Evolutionary conservation across 2,888 invertebrate genomes (phyloP).

Genomic region (Gasteruption jaculator): DNA sequence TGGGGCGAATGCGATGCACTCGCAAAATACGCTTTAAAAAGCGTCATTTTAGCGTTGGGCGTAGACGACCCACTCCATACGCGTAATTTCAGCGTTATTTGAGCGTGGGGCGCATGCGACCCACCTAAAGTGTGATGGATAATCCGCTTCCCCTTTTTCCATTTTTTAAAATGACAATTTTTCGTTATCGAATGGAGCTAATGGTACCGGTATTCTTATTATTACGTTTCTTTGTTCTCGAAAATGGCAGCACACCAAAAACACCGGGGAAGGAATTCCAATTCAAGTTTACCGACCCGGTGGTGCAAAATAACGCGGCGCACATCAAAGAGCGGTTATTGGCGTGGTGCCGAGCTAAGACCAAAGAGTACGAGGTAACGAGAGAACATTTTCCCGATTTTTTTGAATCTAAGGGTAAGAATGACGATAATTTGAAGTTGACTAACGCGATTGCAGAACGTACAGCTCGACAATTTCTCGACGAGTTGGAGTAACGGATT

Average conservation of each 20-base stretch:
- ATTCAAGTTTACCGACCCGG: conserved; percentile 89
- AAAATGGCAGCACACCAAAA: conserved; percentile 64
- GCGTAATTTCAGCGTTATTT: neutral
- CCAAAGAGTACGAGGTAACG: conserved; percentile 92
- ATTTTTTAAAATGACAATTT: conserved; percentile 9
- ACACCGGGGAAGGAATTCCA: conserved; percentile 68
- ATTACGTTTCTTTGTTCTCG: no score
- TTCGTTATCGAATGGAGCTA: no score
- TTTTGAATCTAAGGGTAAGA: neutral
- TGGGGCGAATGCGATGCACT: no score
- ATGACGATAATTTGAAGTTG: neutral
- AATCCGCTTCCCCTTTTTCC: no score
- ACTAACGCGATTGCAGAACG: conserved; percentile 64
- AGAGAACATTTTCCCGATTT: conserved; percentile 1
- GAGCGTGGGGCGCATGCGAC: neutral
- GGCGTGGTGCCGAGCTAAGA: conserved; percentile 96
- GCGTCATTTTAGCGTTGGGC: no score
- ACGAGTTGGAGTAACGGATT: conserved; percentile 98
- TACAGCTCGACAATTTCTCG: conserved; percentile 97
- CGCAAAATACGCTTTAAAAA: no score
- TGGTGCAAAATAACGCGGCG: conserved; percentile 85
- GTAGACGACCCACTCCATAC: no score
- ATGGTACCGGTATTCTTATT: no score
- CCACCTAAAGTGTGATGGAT: conserved; percentile 6
- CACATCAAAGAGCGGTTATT: conserved; percentile 95